phyloP scores from a whole-genome alignment of 2,113 vertebrate species.

The Dasyurus viverrinus region DNA sequence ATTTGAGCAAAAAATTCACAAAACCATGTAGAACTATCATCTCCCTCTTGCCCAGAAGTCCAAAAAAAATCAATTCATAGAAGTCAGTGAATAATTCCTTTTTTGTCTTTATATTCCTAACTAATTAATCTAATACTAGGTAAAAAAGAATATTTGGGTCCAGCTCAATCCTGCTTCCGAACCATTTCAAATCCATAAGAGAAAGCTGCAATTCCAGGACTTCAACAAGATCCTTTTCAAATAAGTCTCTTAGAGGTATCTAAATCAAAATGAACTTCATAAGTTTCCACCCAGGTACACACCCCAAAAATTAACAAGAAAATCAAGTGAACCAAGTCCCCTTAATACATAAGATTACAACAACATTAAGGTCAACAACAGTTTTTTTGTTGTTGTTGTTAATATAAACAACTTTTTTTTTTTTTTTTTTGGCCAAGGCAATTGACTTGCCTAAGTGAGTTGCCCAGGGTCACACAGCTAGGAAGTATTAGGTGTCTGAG shows the following conservation, averaged over 20 bases:
- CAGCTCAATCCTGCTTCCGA: neutral
- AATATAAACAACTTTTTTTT: too few species aligned
- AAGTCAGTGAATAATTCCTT: neutral
- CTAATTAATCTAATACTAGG: neutral
- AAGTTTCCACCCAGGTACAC: conserved; percentile 47
- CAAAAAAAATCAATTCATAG: conserved; percentile 15
- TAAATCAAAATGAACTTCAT: conserved; percentile 7
- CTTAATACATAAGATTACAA: conserved; percentile 36
- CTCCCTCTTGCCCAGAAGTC: neutral
- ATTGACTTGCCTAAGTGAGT: too few species aligned
- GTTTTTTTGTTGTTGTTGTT: too few species aligned
- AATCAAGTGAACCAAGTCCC: conserved; percentile 34
- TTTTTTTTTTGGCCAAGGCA: too few species aligned
- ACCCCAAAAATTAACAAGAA: conserved; percentile 35
- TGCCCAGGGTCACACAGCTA: too few species aligned
- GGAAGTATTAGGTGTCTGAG: too few species aligned
- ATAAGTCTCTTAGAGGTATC: neutral
- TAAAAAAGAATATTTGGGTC: neutral
- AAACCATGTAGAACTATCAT: conserved; percentile 1
- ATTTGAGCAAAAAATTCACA: neutral
- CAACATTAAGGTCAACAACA: conserved; percentile 10
- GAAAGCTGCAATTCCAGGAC: neutral
- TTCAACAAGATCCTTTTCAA: neutral
- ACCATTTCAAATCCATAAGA: neutral
- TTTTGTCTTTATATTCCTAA: too few species aligned